Conservation (phyloP, 1,140 invertebrate species). For the Mactra quadrangularis region DNA sequence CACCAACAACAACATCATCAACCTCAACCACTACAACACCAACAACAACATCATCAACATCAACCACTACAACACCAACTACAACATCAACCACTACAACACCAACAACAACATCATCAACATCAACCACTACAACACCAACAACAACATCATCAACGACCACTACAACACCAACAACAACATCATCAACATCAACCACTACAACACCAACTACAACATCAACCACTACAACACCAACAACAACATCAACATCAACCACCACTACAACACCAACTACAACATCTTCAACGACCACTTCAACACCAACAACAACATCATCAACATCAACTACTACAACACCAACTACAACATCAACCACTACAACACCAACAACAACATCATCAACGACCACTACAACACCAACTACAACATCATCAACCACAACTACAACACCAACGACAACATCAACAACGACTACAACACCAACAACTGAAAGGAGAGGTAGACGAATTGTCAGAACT, state of each 20-base stretch:
- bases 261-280: not conserved
- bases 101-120: not conserved
- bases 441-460: conserved; percentile 10
- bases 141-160: not conserved
- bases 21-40: not conserved
- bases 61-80: not conserved
- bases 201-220: not conserved
- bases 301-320: not conserved
- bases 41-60: not conserved
- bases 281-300: not conserved
- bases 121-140: not conserved
- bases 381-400: conserved; percentile 19
- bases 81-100: not conserved
- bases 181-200: not conserved
- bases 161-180: not conserved
- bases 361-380: conserved; percentile 6
- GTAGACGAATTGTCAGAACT: too few relatives aligned
- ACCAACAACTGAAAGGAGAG: not conserved
- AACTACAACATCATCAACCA: conserved; percentile 18
- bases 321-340: conserved; percentile 23
- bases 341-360: conserved; percentile 1
- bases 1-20: not conserved
- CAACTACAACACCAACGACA: conserved; percentile 15
- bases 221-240: not conserved
- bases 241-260: not conserved